Base-by-base conservation (phyloP, 1,140 invertebrate genomes). In the Sminthurinus signatus region DNA sequence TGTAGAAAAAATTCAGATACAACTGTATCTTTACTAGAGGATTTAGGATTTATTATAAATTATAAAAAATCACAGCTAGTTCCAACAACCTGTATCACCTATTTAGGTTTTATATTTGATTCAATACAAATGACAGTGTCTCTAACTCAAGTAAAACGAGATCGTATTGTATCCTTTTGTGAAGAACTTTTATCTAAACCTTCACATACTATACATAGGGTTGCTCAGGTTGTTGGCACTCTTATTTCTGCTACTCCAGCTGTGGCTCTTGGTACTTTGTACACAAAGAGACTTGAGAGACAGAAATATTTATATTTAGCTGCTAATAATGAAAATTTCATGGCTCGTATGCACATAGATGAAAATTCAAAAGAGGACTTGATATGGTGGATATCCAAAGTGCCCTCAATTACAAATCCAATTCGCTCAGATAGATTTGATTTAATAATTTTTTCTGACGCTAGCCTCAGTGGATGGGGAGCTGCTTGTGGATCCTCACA, bases 81-180 rank as follows among this genome's bases (percentile, higher is more conserved):
- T 1, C 64, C 64, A 1, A 23, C 19, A 19, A 3, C 39, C 32
- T 1, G 17, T 36, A 29, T 60, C 44, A 0, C 28, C 31, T 55
- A 51, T 46, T 31, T 65, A 2, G 64, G 64, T 0, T 65, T 65
- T 36, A 44, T 60, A 31, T 65, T 60, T 43, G 42, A 65, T 48
- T 55, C 57, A 10, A 32, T 8, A 15, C 32, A 36, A 8, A 36
- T 36, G 32, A 36, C 32, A 8, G 5, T 36, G 5, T 36, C 32
- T 15, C 32, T 5, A 8, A 5, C 32, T 8, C 32, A 36, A 36
- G 15, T 8, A 15, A 8, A 36, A 36, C 32, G 32, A 36, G 32
- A 36, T 8, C 5, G 32, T 36, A 5, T 36, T 36, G 5, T 36
- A 15, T 36, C 32, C 5, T 8, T 36, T 5, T 8, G 5, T 15